A percentile compares a stretch with the other conserved stretches of the same genome.
Conservation (phyloP, 2,113 vertebrate genomes). For the Hemichromis elongatus region DNA sequence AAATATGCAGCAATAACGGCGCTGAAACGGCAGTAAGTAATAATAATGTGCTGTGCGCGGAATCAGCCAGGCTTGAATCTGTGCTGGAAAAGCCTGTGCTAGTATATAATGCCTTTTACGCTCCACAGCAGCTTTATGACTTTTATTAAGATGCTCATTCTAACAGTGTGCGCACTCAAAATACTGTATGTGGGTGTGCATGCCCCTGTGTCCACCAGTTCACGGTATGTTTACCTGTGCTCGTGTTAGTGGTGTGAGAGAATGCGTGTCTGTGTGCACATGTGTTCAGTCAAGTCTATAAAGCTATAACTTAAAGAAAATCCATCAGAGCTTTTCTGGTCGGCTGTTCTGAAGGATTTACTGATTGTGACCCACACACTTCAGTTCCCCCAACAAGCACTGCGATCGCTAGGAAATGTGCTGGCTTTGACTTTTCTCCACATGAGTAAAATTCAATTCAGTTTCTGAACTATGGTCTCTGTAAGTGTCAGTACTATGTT, state of each 20-base stretch:
- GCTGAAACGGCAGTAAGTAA: neutral
- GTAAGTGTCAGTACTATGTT: neutral
- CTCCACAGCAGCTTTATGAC: constrained; percentile 8
- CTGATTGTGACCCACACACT: constrained; percentile 19
- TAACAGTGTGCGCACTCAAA: neutral
- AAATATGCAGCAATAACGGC: neutral
- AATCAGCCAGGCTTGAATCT: neutral
- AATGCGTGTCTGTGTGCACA: neutral
- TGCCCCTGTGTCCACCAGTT: neutral
- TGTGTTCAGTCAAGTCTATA: neutral
- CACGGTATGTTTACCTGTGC: neutral
- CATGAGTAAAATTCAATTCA: neutral
- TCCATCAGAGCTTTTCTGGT: neutral
- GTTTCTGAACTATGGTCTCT: neutral
- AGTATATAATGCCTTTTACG: constrained; percentile 1
- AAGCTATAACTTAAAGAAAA: constrained; percentile 26
- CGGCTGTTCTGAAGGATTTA: neutral
- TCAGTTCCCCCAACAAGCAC: neutral
- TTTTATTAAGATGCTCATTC: constrained; percentile 12
- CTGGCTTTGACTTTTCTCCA: constrained; percentile 9
- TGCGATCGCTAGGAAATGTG: constrained; percentile 9
- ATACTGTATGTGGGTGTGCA: neutral
- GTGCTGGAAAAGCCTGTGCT: neutral
- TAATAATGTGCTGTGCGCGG: neutral
- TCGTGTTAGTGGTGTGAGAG: neutral